Conservation (phyloP, 2,113 vertebrate genomes). For the Myotis davidii region DNA sequence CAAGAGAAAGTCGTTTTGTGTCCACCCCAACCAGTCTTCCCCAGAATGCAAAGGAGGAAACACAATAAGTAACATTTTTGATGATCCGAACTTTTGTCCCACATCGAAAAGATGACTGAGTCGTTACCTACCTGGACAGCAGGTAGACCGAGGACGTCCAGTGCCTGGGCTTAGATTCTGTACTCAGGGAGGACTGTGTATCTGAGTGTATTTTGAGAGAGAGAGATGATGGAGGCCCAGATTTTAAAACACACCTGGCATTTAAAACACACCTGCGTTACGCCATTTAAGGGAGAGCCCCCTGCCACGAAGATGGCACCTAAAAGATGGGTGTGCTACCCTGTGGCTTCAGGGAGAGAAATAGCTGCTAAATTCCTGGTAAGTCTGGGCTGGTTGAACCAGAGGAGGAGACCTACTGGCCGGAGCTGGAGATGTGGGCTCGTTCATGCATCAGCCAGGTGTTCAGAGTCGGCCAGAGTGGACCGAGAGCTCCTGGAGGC, state of each 20-base stretch:
- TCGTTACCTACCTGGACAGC: not conserved
- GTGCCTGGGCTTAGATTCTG: not conserved
- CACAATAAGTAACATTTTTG: not conserved
- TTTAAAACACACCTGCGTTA: not conserved
- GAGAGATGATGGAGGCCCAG: not conserved
- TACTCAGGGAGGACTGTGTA: not conserved
- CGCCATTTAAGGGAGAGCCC: not conserved
- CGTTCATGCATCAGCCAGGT: not conserved
- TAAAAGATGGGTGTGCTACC: not conserved
- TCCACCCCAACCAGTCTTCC: too few species aligned
- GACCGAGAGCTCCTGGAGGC: not conserved
- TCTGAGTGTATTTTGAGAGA: not conserved
- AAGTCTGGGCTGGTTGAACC: not conserved
- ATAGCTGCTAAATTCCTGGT: not conserved
- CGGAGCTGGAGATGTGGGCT: not conserved
- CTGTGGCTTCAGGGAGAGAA: not conserved
- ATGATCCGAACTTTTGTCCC: not conserved
- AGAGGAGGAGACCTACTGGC: not conserved
- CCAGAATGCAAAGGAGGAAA: not conserved
- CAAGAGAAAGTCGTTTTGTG: not conserved
- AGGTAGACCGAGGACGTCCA: not conserved
- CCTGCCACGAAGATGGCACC: not conserved
- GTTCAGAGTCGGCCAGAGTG: not conserved
- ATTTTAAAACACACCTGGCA: not conserved
- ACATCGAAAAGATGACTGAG: not conserved